These are phyloP conservation scores for Enteromius thamalakanensis DNA, from an alignment of 2,797 vertebrate species.

Conservation along the genomic window DNA sequence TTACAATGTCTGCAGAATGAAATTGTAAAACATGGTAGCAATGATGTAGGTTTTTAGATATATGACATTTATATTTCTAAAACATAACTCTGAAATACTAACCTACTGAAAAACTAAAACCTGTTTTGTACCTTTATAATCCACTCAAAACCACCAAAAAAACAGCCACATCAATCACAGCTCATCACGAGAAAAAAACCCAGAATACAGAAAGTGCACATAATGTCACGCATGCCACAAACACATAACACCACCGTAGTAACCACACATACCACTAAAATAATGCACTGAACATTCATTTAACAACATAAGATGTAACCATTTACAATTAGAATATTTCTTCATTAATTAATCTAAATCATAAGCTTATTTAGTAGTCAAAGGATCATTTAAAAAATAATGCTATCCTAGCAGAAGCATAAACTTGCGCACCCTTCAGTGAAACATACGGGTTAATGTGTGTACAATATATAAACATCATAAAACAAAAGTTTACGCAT, in stretches of 20 bases:
- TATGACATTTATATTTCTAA: too few species aligned
- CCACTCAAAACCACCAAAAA: neutral
- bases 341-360: neutral
- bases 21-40: too few species aligned
- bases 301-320: neutral
- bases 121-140: neutral
- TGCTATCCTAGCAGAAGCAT: neutral
- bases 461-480: conserved; percentile 32
- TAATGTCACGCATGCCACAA: neutral
- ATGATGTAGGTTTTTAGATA: too few species aligned
- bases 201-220: neutral
- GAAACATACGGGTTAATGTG: conserved; percentile 32
- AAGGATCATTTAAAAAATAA: neutral
- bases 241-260: neutral
- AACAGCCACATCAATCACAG: neutral
- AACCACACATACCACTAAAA: neutral
- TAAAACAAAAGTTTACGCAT: conserved; percentile 40
- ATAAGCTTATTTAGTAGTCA: too few species aligned
- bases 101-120: too few species aligned
- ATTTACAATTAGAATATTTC: neutral
- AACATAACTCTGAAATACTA: too few species aligned
- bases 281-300: neutral
- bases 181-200: neutral
- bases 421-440: conserved; percentile 5
- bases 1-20: too few species aligned